These are phyloP conservation scores for Pygmarrhopalites habei DNA, from an alignment of 1,140 invertebrate genomes.

Conservation along the genomic window DNA sequence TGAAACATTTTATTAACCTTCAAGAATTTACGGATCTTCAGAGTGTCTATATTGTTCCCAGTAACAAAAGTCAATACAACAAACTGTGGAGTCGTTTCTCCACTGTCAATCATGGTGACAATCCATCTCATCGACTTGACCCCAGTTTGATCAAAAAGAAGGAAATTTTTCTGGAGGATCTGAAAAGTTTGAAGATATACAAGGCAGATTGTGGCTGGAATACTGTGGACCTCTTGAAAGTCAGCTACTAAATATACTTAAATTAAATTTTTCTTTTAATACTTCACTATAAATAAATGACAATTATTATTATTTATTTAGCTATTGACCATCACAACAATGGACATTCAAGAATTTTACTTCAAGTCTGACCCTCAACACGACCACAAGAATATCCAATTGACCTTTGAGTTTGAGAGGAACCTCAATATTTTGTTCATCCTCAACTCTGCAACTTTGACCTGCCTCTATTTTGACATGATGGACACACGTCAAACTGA, in stretches of 20 bases:
- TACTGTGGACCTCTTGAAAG: not conserved
- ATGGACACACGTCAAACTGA: not conserved
- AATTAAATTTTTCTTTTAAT: too few species aligned
- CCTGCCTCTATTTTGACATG: slow-evolving; percentile 1
- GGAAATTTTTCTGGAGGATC: slow-evolving; percentile 6
- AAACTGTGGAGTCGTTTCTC: too few species aligned
- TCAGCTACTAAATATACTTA: too few species aligned
- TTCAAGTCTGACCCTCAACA: not conserved
- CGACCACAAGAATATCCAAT: not conserved
- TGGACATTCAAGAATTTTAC: not conserved
- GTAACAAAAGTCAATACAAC: too few species aligned
- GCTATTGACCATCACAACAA: not conserved
- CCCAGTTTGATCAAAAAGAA: not conserved
- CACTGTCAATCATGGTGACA: too few species aligned
- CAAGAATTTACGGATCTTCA: too few species aligned
- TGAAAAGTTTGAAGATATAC: slow-evolving; percentile 2
- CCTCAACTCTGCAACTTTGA: not conserved
- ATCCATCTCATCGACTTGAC: not conserved
- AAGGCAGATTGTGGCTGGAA: not conserved
- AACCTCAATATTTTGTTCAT: slow-evolving; percentile 3
- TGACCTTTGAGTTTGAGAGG: slow-evolving; percentile 3
- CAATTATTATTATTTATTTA: too few species aligned
- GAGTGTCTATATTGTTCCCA: too few species aligned
- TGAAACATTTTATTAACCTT: slow-evolving; percentile 3
- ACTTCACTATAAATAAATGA: too few species aligned